Evolutionary conservation across 2,797 vertebrate genomes (phyloP).

Genomic region (Diceros bicornis): DNA sequence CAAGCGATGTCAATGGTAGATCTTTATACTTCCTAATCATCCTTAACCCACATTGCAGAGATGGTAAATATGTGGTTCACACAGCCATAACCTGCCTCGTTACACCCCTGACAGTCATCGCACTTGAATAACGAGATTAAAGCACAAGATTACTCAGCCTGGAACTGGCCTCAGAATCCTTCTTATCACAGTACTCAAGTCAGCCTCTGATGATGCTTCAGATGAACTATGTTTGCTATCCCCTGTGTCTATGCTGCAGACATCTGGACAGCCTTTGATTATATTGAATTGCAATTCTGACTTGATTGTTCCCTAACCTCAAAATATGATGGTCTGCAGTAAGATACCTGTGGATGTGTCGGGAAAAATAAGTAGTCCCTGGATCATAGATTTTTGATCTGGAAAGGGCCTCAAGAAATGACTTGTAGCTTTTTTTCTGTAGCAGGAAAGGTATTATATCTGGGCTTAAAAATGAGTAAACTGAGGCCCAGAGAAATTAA

Average conservation of each 20-base stretch:
- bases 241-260: neutral
- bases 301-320: neutral
- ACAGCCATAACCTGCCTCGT: neutral
- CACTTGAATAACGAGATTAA: neutral
- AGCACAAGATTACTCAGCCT: constrained; percentile 1
- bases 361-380: neutral
- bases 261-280: neutral
- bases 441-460: neutral
- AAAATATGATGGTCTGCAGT: neutral
- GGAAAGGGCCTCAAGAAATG: neutral
- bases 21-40: neutral
- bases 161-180: constrained; percentile 16
- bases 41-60: neutral
- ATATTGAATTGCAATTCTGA: neutral
- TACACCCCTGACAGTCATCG: neutral
- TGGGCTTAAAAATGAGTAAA: neutral
- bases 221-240: neutral
- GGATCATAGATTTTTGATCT: neutral
- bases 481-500: neutral
- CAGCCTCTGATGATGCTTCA: neutral
- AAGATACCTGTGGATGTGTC: neutral
- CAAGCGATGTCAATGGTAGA: neutral
- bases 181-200: neutral
- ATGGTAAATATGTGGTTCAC: neutral
- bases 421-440: neutral